A percentile compares a stretch with the other conserved stretches of the same genome.
phyloP scores from a whole-genome alignment of 2,888 invertebrate genomes.

The Agriopis leucophaearia region DNA sequence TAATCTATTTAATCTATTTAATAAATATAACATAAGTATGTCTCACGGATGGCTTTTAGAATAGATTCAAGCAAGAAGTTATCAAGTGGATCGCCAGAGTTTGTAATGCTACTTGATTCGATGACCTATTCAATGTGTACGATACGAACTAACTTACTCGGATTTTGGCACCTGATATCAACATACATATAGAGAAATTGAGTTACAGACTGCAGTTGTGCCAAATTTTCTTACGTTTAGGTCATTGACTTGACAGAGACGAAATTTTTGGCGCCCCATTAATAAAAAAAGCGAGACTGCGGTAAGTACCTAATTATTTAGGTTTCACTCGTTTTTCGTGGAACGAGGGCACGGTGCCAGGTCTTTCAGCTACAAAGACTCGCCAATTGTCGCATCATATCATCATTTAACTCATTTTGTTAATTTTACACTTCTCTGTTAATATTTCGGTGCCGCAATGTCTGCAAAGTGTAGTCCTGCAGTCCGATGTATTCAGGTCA shows the following conservation, averaged over 20 bases:
- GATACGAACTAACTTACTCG: neutral
- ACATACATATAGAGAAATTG: neutral
- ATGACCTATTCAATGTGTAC: neutral
- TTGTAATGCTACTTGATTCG: neutral
- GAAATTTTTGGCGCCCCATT: constrained; percentile 27
- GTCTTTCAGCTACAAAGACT: constrained; percentile 9
- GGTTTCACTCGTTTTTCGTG: constrained; percentile 9
- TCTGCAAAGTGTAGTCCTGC: constrained; percentile 26
- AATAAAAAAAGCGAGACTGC: constrained; percentile 16
- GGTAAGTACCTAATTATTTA: constrained; percentile 20
- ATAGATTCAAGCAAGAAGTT: too few species aligned
- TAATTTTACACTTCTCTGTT: constrained; percentile 1
- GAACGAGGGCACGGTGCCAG: constrained; percentile 21
- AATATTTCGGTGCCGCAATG: constrained; percentile 26
- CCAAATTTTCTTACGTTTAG: constrained; percentile 10
- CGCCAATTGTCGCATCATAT: constrained; percentile 18
- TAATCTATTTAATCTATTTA: too few species aligned
- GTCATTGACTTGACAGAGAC: constrained; percentile 29
- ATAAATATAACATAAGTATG: too few species aligned
- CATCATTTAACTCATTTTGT: constrained; percentile 7
- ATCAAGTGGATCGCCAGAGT: too few species aligned
- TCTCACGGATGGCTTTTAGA: too few species aligned
- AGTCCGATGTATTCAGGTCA: constrained; percentile 34
- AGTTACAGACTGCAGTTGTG: constrained; percentile 14
- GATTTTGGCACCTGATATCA: constrained; percentile 11